A percentile compares a stretch with the other conserved stretches of the same genome.
Evolutionary conservation across 2,888 invertebrate species (phyloP).

Genomic region (Alentia gelatinosa): DNA sequence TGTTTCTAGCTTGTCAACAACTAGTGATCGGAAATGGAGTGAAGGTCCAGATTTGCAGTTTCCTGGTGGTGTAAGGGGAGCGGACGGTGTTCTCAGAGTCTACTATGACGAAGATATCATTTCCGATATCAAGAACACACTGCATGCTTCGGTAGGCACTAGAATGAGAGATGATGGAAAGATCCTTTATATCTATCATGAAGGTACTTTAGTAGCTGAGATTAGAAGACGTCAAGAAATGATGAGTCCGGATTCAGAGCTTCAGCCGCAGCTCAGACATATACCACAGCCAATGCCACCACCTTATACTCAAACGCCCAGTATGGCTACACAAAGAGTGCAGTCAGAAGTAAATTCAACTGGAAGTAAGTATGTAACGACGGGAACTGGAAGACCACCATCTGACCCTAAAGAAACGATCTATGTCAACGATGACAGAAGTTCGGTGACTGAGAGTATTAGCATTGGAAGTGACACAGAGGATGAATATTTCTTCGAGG

Average conservation of each 20-base stretch:
- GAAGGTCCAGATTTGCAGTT: background rate
- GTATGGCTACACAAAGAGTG: background rate
- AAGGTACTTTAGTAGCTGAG: slow-evolving; percentile 12
- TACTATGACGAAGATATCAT: slow-evolving; percentile 30
- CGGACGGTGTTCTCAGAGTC: slow-evolving; percentile 12
- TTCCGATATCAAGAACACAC: slow-evolving; percentile 11
- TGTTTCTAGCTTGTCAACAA: background rate
- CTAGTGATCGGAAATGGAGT: background rate
- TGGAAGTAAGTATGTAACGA: too few species aligned
- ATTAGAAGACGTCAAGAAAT: background rate
- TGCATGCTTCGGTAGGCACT: slow-evolving; percentile 28
- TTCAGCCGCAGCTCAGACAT: too few species aligned
- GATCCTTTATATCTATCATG: background rate
- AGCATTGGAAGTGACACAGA: slow-evolving; percentile 23
- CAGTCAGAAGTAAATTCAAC: too few species aligned
- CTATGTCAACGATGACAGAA: background rate
- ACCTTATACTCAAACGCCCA: too few species aligned
- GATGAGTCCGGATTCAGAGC: background rate
- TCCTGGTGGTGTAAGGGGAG: slow-evolving; percentile 11
- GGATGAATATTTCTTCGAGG: slow-evolving; percentile 47
- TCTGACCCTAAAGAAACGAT: too few species aligned
- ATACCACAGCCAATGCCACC: too few species aligned
- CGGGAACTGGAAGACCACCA: too few species aligned
- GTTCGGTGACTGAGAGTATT: background rate
- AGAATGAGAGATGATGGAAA: slow-evolving; percentile 18